Evolutionary conservation across 2,888 invertebrate genomes (phyloP).

Genomic region (Sialis lutaria): DNA sequence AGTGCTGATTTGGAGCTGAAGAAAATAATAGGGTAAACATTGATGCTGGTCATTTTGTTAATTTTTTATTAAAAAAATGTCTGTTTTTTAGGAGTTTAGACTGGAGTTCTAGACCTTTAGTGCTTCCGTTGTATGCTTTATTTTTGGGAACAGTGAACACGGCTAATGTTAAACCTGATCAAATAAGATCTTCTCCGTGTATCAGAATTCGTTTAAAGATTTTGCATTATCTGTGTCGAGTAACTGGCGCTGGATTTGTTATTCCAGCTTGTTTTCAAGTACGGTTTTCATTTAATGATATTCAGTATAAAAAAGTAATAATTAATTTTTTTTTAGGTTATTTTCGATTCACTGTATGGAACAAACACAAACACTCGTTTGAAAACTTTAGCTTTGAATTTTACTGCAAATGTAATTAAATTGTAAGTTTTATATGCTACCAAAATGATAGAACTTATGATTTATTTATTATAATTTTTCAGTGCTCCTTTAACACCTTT

Average conservation of each 20-base stretch:
- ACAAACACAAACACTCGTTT: conserved; percentile 67
- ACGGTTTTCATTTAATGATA: conserved; percentile 5
- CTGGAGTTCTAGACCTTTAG: conserved; percentile 52
- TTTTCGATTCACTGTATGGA: conserved; percentile 78
- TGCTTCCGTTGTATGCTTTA: conserved; percentile 59
- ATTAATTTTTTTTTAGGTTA: conserved; percentile 34
- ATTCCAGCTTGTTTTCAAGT: conserved; percentile 72
- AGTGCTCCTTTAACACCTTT: conserved; percentile 44
- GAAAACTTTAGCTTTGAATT: conserved; percentile 64
- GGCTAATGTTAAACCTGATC: conserved; percentile 36
- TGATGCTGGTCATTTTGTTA: background rate
- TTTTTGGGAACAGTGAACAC: conserved; percentile 55
- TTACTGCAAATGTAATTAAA: conserved; percentile 61
- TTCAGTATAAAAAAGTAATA: background rate
- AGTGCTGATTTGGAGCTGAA: conserved; percentile 73
- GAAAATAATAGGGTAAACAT: conserved; percentile 45
- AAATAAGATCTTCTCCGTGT: conserved; percentile 60
- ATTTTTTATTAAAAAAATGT: background rate
- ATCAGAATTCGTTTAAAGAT: conserved; percentile 73
- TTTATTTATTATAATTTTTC: conserved; percentile 12
- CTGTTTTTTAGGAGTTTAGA: conserved; percentile 45
- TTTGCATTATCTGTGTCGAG: conserved; percentile 62
- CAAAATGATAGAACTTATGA: background rate
- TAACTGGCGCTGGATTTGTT: conserved; percentile 50
- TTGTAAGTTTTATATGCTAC: conserved; percentile 36